Conservation (phyloP, 1,140 invertebrate species). For the Idris sp. region DNA sequence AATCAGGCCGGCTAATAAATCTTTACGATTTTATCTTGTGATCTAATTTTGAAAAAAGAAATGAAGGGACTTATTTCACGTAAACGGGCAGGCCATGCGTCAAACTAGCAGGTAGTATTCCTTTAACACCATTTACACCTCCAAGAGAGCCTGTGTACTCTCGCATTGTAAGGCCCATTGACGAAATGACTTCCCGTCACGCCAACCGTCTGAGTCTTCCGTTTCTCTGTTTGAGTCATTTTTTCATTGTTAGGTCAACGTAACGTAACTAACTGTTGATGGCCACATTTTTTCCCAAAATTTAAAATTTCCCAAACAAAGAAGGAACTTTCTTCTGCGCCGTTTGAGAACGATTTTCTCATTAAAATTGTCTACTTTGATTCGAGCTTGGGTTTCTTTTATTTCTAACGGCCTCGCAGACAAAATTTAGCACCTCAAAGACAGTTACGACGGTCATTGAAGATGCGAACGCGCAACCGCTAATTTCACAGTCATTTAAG, state of each 20-base stretch:
- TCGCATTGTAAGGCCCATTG: constrained; percentile 62
- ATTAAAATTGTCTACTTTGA: constrained; percentile 1
- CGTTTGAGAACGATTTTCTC: too few relatives aligned
- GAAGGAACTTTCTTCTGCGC: too few relatives aligned
- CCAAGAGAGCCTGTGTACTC: constrained; percentile 48
- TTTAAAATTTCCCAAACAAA: too few relatives aligned
- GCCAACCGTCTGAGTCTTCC: constrained; percentile 63
- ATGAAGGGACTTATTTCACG: constrained; percentile 38
- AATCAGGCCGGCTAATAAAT: too few relatives aligned
- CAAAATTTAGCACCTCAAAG: constrained; percentile 77
- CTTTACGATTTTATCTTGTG: too few relatives aligned
- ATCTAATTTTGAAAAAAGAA: too few relatives aligned
- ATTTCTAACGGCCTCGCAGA: constrained; percentile 30
- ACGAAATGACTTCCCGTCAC: constrained; percentile 70
- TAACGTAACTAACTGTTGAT: constrained; percentile 57
- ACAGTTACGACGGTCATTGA: constrained; percentile 75
- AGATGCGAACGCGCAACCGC: constrained; percentile 71
- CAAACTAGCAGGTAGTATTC: constrained; percentile 64
- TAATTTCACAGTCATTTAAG: constrained; percentile 79
- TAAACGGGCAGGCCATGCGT: constrained; percentile 45
- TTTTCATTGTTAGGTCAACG: constrained; percentile 35
- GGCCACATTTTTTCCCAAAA: constrained; percentile 51
- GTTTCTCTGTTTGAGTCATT: constrained; percentile 54
- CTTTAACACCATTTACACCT: constrained; percentile 66
- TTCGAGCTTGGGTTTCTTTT: constrained; percentile 3